phyloP scores from a whole-genome alignment of 2,113 vertebrate species.

The Taurulus bubalis region DNA sequence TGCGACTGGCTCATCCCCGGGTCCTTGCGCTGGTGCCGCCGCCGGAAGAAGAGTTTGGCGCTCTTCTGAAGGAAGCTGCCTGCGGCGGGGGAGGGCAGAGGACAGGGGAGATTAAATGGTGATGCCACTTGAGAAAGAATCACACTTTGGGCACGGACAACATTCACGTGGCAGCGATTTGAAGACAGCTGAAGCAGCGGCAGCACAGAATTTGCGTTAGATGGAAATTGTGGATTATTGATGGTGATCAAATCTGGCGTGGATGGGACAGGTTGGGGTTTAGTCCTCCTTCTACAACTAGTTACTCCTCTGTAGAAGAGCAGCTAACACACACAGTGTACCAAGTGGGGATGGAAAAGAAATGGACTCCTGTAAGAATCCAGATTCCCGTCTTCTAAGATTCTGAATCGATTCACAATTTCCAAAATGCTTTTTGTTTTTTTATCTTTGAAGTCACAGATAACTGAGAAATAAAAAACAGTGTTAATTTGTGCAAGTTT shows the following conservation, averaged over 20 bases:
- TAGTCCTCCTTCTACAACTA: background rate
- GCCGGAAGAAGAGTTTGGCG: conserved; percentile 94
- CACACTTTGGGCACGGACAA: background rate
- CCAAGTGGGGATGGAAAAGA: too few species aligned
- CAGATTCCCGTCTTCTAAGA: too few species aligned
- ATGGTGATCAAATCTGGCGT: background rate
- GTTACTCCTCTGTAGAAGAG: background rate
- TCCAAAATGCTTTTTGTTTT: too few species aligned
- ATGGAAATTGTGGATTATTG: conserved; percentile 29
- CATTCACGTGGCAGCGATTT: background rate
- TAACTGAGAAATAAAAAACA: background rate
- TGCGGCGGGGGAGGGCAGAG: conserved; percentile 63
- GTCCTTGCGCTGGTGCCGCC: conserved; percentile 93
- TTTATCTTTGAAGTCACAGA: too few species aligned
- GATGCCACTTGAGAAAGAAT: background rate
- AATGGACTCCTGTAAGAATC: too few species aligned
- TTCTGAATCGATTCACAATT: too few species aligned
- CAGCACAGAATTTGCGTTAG: conserved; percentile 29
- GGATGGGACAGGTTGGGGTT: background rate
- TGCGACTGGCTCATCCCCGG: conserved; percentile 98
- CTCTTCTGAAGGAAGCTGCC: conserved; percentile 92
- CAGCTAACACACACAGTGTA: background rate
- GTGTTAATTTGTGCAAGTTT: background rate
- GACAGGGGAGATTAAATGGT: background rate
- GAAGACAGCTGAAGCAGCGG: conserved; percentile 10